Evolutionary conservation across 2,888 invertebrate genomes (phyloP).

Genomic region (Clostera curtula): DNA sequence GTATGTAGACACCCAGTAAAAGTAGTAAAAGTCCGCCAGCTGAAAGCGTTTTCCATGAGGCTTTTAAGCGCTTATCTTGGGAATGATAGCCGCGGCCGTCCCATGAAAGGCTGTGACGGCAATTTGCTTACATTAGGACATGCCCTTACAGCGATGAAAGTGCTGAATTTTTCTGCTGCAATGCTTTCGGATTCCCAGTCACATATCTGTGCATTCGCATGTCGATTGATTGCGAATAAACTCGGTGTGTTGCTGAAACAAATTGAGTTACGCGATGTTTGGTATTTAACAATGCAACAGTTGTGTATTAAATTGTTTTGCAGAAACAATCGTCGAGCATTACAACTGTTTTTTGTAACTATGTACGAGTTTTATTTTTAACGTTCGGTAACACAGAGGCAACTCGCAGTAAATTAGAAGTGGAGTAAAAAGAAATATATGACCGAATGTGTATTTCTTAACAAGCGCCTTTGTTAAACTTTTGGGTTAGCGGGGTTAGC

Average conservation of each 20-base stretch:
- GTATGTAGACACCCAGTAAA: slow-evolving; percentile 52
- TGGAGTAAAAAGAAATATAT: slow-evolving; percentile 14
- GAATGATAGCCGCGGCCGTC: slow-evolving; percentile 70
- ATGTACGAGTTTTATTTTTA: slow-evolving; percentile 34
- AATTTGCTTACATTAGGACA: slow-evolving; percentile 73
- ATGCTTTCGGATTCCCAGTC: slow-evolving; percentile 21
- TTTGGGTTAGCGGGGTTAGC: slow-evolving; percentile 10
- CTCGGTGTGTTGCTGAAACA: slow-evolving; percentile 49
- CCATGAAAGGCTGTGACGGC: slow-evolving; percentile 69
- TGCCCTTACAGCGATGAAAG: slow-evolving; percentile 43
- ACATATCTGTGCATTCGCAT: slow-evolving; percentile 6
- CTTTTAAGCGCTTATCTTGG: slow-evolving; percentile 74
- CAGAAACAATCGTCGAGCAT: slow-evolving; percentile 42
- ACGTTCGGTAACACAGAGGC: slow-evolving; percentile 13
- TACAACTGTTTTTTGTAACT: slow-evolving; percentile 34
- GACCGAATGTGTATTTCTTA: slow-evolving; percentile 19
- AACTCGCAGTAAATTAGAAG: slow-evolving; percentile 20
- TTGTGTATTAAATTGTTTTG: slow-evolving; percentile 54
- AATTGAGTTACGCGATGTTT: slow-evolving; percentile 42
- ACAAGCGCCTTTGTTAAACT: slow-evolving; percentile 17
- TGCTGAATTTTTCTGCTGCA: slow-evolving; percentile 33
- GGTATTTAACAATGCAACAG: slow-evolving; percentile 43
- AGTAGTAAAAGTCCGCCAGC: slow-evolving; percentile 58
- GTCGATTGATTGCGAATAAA: slow-evolving; percentile 45
- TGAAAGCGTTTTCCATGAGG: slow-evolving; percentile 68